Conservation (phyloP, 2,888 invertebrate genomes). For the Apotomis capreana region DNA sequence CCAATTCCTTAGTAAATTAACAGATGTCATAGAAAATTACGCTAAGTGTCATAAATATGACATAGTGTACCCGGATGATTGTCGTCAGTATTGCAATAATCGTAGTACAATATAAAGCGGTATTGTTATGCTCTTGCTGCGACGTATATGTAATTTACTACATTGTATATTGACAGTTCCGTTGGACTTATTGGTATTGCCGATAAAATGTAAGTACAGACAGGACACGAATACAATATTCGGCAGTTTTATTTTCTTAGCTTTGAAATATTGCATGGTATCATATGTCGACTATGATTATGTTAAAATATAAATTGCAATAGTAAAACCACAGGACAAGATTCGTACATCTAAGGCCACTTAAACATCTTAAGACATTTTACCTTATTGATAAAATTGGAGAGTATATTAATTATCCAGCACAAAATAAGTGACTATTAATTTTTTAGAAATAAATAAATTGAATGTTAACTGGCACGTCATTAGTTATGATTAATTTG, state of each 20-base stretch:
- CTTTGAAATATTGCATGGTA: not conserved
- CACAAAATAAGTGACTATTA: too few relatives aligned
- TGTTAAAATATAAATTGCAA: too few relatives aligned
- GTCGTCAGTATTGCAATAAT: not conserved
- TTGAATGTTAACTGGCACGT: too few relatives aligned
- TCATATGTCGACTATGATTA: too few relatives aligned
- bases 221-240: not conserved
- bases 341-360: too few relatives aligned
- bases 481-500: too few relatives aligned
- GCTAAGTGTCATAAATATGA: not conserved
- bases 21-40: not conserved
- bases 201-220: conserved; percentile 27
- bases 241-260: not conserved
- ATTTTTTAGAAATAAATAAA: too few relatives aligned
- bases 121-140: conserved; percentile 15
- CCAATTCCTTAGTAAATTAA: not conserved
- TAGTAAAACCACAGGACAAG: too few relatives aligned
- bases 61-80: not conserved
- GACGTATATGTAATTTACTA: conserved; percentile 6
- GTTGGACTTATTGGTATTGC: conserved; percentile 2
- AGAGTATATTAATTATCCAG: too few relatives aligned
- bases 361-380: too few relatives aligned
- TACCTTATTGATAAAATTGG: too few relatives aligned
- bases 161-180: conserved; percentile 14
- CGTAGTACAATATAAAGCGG: conserved; percentile 9